Percentiles rank a stretch among this genome's conserved stretches.
Conservation (phyloP, 2,113 vertebrate genomes). For the Tringa solitaria region DNA sequence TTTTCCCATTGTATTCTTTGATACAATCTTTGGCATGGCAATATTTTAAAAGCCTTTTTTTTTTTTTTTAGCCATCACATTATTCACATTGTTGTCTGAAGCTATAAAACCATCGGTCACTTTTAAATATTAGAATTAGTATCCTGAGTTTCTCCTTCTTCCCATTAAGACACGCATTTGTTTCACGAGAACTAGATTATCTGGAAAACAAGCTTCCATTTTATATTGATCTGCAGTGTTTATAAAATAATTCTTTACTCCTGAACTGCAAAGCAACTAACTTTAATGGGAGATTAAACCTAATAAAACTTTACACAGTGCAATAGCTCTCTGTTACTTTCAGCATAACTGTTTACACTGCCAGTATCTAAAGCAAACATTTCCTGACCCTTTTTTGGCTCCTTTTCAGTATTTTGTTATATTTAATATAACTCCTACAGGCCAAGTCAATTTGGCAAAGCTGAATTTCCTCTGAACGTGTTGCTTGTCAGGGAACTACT, state of each 20-base stretch:
- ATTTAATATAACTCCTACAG: neutral
- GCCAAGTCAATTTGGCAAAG: constrained; percentile 13
- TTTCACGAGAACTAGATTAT: constrained; percentile 6
- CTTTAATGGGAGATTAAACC: constrained; percentile 45
- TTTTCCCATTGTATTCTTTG: neutral
- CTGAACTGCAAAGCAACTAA: constrained; percentile 17
- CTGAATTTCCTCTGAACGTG: constrained; percentile 25
- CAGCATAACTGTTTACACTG: constrained; percentile 29
- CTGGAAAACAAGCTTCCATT: constrained; percentile 30
- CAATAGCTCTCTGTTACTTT: constrained; percentile 19
- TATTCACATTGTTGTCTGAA: neutral
- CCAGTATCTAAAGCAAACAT: constrained; percentile 47
- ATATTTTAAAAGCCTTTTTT: neutral
- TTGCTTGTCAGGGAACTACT: neutral
- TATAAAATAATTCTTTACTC: constrained; percentile 28
- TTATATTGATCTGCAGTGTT: neutral
- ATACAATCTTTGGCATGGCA: neutral
- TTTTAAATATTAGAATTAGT: neutral
- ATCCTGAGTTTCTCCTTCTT: neutral
- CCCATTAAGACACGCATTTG: neutral
- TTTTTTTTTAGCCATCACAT: neutral
- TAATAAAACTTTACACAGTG: constrained; percentile 21
- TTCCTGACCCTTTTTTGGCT: constrained; percentile 47
- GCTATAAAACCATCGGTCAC: neutral
- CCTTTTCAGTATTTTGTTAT: constrained; percentile 53